Evolutionary conservation across 2,888 invertebrate genomes (phyloP), one percentile per base, ranked within the genome.

Genomic region (Thyatira batis): DNA sequence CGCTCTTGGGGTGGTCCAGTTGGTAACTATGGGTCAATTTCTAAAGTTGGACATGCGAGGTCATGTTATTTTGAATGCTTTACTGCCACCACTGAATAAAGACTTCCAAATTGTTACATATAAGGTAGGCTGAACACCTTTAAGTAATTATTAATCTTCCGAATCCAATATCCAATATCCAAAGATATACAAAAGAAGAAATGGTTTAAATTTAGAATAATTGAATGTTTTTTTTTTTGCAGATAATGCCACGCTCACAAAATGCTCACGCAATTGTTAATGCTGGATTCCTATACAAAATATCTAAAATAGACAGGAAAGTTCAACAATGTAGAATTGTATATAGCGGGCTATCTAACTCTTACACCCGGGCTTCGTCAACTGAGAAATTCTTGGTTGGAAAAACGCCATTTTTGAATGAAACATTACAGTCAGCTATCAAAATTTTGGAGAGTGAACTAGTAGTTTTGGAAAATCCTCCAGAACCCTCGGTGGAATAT

Each of bases 201-300:
- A n/a, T n/a, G n/a, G n/a, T n/a, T n/a, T n/a, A n/a, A n/a, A n/a
- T 48, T 28, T 8, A 8, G 5, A 39, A 1, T 20, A 10, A 13
- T 25, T 3, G 45, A 20, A 44, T 48, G 53, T 43, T 13, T 28
- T 17, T 50, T 54, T 10, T 20, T 55, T 78, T 77, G 20, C 69
- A 96, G 95, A 94, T 96, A 49, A 95, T 95, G 93, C 94, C 95
- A 0, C 85, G 95, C 57, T 93, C 94, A 0, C 95, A 95, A 85
- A 96, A 95, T 71, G 94, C 95, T 0, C 95, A 95, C 70, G 96
- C 96, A 0, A 93, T 95, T 50, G 94, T 97, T 0, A 96, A 96
- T 69, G 95, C 95, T 20, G 96, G 94, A 3, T 96, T 96, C 71
- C 76, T 94, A 0, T 92, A 95, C 51, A 93, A 50, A 21, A 25